Base-by-base conservation (phyloP, 1,140 invertebrate genomes). In the Caenorhabditis latens region DNA sequence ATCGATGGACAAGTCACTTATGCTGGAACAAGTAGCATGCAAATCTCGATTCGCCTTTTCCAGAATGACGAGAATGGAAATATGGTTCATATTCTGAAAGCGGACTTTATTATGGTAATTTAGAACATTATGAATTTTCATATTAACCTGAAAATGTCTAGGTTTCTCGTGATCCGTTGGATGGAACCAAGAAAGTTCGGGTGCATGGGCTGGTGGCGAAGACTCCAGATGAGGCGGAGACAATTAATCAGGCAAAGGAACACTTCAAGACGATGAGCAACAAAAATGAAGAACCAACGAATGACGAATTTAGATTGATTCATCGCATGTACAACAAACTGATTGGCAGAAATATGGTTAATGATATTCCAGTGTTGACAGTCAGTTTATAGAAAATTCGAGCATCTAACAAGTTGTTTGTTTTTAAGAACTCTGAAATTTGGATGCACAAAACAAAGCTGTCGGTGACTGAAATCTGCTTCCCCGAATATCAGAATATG, bases 1-100 rank as follows among this genome's bases (percentile, higher is more conserved):
- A 91, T 96, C 13, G 94, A 94, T 19, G 96, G 96, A 1, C 95
- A 95, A 91, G 95, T 96, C 0, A 95, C 95, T 11, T 96, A 95
- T 95, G 95, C 95, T 14, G 95, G 96, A 6, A 94, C 91, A 83
- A 95, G 95, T n/a, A 95, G 95, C 0, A 94, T 96, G 90, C 95
- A 96, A 92, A 94, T 95, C 14, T 94, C 95, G 0, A 95, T 96
- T 83, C 94, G 94, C 93, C 90, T 96, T 14, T 95, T 95, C 88
- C 95, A 96, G 92, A 91, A 86, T 50, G 82, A 90, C 61, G 91
- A 92, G 46, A 85, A 93, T 67, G 94, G 93, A 14, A 90, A 90
- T n/a, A 95, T 95, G 94, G 92, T 90, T 63, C 89, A 92, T 83
- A 86, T 96, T 13, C 95, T 95, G 0, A 94, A 94, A 67, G 95